A percentile compares a stretch with the other conserved stretches of the same genome.
These are phyloP conservation scores for Drosophila affinis DNA, from an alignment of 2,888 invertebrate species.

Conservation along the genomic window DNA sequence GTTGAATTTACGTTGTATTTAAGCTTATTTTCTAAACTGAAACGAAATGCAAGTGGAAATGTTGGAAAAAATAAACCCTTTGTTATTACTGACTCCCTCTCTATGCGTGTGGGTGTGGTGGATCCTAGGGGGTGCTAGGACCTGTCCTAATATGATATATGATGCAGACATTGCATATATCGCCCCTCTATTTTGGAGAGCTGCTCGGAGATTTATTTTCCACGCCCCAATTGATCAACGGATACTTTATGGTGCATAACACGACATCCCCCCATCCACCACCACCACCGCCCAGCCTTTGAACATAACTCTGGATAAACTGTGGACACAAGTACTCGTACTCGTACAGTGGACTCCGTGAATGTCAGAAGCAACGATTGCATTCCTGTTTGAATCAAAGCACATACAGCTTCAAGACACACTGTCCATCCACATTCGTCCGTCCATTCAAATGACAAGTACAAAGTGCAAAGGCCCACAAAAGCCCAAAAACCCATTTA, in stretches of 20 bases:
- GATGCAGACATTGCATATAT: conserved; percentile 16
- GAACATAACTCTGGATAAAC: not conserved
- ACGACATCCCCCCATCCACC: conserved; percentile 13
- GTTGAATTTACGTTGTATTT: conserved; percentile 71
- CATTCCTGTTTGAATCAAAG: too few relatives aligned
- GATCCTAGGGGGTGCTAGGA: not conserved
- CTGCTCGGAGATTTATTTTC: conserved; percentile 63
- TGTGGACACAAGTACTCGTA: not conserved
- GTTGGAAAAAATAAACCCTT: conserved; percentile 60
- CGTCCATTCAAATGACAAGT: conserved; percentile 16
- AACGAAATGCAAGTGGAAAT: conserved; percentile 74
- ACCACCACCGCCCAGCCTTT: not conserved
- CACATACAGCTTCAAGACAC: conserved; percentile 2
- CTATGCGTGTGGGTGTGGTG: not conserved
- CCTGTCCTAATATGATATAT: conserved; percentile 7
- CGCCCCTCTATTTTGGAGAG: not conserved
- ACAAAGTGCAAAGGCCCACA: conserved; percentile 24
- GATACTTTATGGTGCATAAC: conserved; percentile 74
- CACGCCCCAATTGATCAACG: conserved; percentile 70
- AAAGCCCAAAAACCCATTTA: conserved; percentile 24
- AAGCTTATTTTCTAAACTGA: conserved; percentile 71
- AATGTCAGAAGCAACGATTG: too few relatives aligned
- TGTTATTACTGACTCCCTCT: conserved; percentile 24
- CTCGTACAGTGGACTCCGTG: not conserved
- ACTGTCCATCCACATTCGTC: conserved; percentile 5